Evolutionary conservation across 2,113 vertebrate genomes (phyloP), one percentile per base, ranked within the genome.

Genomic region (Paramormyrops kingsleyae): DNA sequence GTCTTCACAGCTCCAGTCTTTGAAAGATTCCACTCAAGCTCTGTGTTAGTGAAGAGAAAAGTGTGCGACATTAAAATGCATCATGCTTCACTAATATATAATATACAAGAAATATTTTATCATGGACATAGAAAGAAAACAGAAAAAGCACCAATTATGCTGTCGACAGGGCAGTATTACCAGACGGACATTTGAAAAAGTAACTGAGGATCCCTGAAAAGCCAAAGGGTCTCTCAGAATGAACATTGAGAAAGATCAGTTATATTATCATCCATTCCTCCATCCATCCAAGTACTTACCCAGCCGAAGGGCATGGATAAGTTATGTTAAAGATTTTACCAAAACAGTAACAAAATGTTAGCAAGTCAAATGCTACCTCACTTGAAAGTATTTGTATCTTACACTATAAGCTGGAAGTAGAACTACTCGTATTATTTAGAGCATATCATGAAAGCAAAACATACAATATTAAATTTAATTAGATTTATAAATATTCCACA

Each of bases 1-100:
- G 99, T 99, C 93, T 97, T 98, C 90, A 99, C 94, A 0, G 98
- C 98, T 0, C 98, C 99, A 0, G 95, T 94, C 90, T 99, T 97
- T 0, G 98, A 96, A 92, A 99, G 94, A 92, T 97, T 97, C 99
- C 99, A 99, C 93, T 99, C 99, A 93, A 99, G 87, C 94, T 99
- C 99, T 99, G 92, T 7, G 17, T 2, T 24, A 49, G 46, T 21
- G 7, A 83, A 8, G 52, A 62, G 83, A 87, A 89, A 9, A 88
- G 62, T 44, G 35, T 66, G 66, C 31, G 5, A 87, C 31, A 21
- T 21, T 52, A 83, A 62, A 47, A 62, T 46, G n/a, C 27, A 39
- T 46, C 50, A 88, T 50, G n/a, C 89, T n/a, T 35, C 53, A 31
- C 35, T 83, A 52, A 56, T 47, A 15, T 4, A 6, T 66, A 83